Evolutionary conservation across 2,888 invertebrate species (phyloP).

Genomic region (Pyrochroa serraticornis): DNA sequence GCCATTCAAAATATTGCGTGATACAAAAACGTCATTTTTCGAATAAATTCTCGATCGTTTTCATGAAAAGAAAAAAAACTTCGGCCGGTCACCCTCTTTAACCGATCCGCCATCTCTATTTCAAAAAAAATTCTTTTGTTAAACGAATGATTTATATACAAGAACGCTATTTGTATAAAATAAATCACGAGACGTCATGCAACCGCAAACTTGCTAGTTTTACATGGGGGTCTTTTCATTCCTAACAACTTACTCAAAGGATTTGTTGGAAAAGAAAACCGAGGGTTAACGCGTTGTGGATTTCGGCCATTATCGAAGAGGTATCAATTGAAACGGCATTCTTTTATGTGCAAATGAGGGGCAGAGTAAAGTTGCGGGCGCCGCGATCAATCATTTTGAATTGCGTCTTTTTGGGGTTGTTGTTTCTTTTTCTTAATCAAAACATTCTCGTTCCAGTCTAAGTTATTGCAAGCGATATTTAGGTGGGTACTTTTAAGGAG

Average conservation of each 20-base stretch:
- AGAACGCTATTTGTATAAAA: slow-evolving; percentile 34
- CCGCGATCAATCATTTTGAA: slow-evolving; percentile 37
- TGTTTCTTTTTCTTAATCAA: too few relatives aligned
- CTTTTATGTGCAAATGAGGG: slow-evolving; percentile 34
- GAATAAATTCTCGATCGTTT: too few relatives aligned
- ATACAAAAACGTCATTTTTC: too few relatives aligned
- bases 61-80: too few relatives aligned
- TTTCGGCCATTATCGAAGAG: slow-evolving; percentile 33
- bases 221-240: not conserved
- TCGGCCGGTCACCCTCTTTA: too few relatives aligned
- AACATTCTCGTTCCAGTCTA: too few relatives aligned
- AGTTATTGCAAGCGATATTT: too few relatives aligned
- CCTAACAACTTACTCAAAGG: too few relatives aligned
- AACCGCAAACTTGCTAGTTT: slow-evolving; percentile 8
- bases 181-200: slow-evolving; percentile 40
- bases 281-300: slow-evolving; percentile 22
- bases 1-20: too few relatives aligned
- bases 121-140: slow-evolving; percentile 35
- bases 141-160: slow-evolving; percentile 37
- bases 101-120: too few relatives aligned
- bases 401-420: slow-evolving; percentile 21
- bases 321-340: slow-evolving; percentile 34
- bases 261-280: slow-evolving; percentile 22
- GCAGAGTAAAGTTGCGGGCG: slow-evolving; percentile 14
- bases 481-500: too few relatives aligned